Base-by-base conservation (phyloP, 2,888 invertebrate species). In the Lochmaea crataegi region DNA sequence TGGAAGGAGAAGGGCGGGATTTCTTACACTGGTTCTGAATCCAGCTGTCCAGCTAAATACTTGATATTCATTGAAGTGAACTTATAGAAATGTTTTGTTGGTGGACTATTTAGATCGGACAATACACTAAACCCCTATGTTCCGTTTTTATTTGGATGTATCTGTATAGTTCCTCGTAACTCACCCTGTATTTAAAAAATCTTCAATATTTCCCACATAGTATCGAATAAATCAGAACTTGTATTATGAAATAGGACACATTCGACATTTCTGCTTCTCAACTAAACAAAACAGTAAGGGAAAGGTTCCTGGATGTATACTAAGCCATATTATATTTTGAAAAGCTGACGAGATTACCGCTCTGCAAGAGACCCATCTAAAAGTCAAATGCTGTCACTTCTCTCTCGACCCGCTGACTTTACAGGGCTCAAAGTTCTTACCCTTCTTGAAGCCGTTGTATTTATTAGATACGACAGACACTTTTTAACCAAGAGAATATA, bases 341-440 rank as follows among this genome's bases (percentile, higher is more conserved):
- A 68, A 65, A 68, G 65, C 75, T 68, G 75, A 53, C 72, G 78
- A 84, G 84, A 84, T 84, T 84, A 85, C 79, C 75, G 67, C 84
- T 66, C 85, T 74, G 81, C 83, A 79, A 72, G 74, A 63, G 57
- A 57, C 68, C 84, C 86, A 87, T 87, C 87, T 87, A 85, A 86
- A 87, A 87, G 87, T 87, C 87, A 87, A 87, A 87, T 87, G 84
- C 83, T 83, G 83, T 84, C 85, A 83, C 83, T 83, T 82, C 83
- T 84, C 84, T 83, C 84, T 84, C 84, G 84, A 84, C 84, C 83
- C 81, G 79, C 76, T 76, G 82, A 82, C 82, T 83, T 83, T 80
- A 77, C 78, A 71, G 75, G 77, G 79, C 78, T 79, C 80, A 77
- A 78, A 80, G 75, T 75, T 77, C 77, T 72, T 76, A 72, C 80